Conservation (phyloP, 2,888 invertebrate species). For the Cantharis nigra region DNA sequence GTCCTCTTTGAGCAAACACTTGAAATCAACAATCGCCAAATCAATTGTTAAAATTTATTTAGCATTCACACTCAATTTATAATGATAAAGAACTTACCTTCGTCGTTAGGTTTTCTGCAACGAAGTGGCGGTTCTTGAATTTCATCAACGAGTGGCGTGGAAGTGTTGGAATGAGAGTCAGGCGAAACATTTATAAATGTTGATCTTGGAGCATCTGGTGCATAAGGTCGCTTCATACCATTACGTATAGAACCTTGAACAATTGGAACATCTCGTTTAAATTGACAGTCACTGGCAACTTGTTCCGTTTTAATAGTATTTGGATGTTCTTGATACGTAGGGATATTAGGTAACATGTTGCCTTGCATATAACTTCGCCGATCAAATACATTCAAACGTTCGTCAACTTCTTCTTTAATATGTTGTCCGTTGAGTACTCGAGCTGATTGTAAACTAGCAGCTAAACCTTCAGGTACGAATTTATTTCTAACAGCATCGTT, state of each 20-base stretch:
- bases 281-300: slow-evolving; percentile 41
- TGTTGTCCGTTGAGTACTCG: slow-evolving; percentile 64
- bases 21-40: neutral
- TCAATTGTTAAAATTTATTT: neutral
- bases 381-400: slow-evolving; percentile 31
- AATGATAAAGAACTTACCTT: slow-evolving; percentile 50
- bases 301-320: slow-evolving; percentile 45
- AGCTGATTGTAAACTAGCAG: slow-evolving; percentile 81
- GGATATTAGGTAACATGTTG: slow-evolving; percentile 31
- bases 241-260: slow-evolving; percentile 58
- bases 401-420: slow-evolving; percentile 51
- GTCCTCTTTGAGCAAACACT: neutral
- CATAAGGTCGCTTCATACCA: slow-evolving; percentile 48
- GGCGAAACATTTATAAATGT: slow-evolving; percentile 52
- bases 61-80: neutral
- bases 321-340: slow-evolving; percentile 41
- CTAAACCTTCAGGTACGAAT: slow-evolving; percentile 68
- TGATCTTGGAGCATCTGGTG: slow-evolving; percentile 24
- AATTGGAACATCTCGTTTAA: slow-evolving; percentile 60
- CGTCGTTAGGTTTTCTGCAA: slow-evolving; percentile 57
- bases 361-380: slow-evolving; percentile 44
- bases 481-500: slow-evolving; percentile 44
- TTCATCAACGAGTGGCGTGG: slow-evolving; percentile 67
- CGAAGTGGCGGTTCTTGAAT: slow-evolving; percentile 53
- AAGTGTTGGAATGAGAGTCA: slow-evolving; percentile 72